Base-by-base conservation (phyloP, 2,113 vertebrate species). In the Leptocoma aspasia region DNA sequence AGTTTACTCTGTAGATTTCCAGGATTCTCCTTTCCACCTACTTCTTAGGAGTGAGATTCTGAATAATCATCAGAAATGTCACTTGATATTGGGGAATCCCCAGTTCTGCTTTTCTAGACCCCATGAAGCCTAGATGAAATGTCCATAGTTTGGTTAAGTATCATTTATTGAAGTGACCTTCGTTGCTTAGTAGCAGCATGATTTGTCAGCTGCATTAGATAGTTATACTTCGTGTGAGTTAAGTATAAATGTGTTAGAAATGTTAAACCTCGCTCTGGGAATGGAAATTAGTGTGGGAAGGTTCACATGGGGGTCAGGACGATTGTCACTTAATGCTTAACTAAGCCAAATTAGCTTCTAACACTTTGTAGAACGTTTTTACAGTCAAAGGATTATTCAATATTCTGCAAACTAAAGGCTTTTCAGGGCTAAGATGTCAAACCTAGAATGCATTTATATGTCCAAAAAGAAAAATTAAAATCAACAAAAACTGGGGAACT, bases 291-390 rank as follows among this genome's bases (percentile, higher is more conserved):
- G 83, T 82, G 59, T 69, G 35, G n/a, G 79, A 90, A 96, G 68
- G 88, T 97, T 98, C 95, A 94, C 12, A 7, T 15, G 26, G 47
- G 53, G 69, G 85, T 97, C 94, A 96, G 82, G 50, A 86, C 22
- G 28, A 92, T 97, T 97, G 95, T 96, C 91, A 94, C 95, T 93
- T 96, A 96, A 95, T 96, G 95, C 68, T 95, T 97, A 97, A 96
- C 85, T 65, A 90, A 96, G 91, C 94, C 96, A 97, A 96, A 97
- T 96, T 97, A 96, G 89, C 95, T 97, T 88, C 94, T 89, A 93
- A 86, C 83, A 63, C 95, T 91, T 95, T 95, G 73, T 90, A 65
- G 69, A 94, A 89, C 16, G 52, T 86, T 64, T 69, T 83, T 79
- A 61, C 85, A 82, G 64, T 96, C 72, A 87, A 31, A 78, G 84